phyloP scores from a whole-genome alignment of 53 echinoderm and acorn worm species.

The Stichopus horrens region DNA sequence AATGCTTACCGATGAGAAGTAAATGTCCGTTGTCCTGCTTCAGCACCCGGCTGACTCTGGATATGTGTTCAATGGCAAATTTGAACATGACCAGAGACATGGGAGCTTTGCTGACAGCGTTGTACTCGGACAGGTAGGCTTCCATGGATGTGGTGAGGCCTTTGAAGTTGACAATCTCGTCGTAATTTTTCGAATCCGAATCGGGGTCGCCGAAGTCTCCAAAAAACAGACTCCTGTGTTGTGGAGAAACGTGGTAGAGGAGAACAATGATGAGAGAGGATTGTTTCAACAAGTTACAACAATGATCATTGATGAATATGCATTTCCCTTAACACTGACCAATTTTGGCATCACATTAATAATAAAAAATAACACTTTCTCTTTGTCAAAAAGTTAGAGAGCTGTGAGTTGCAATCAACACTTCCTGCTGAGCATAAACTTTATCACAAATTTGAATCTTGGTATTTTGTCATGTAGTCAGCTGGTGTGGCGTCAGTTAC shows the following conservation, averaged over 20 bases:
- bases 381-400: too few relatives aligned
- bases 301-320: too few relatives aligned
- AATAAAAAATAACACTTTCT: too few relatives aligned
- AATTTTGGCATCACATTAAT: too few relatives aligned
- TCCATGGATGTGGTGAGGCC: slow-evolving; percentile 82
- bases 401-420: too few relatives aligned
- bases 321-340: too few relatives aligned
- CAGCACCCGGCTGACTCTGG: slow-evolving; percentile 87
- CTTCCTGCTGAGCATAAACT: too few relatives aligned
- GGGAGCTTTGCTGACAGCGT: slow-evolving; percentile 91
- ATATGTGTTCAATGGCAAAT: slow-evolving; percentile 99
- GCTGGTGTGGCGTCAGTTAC: slow-evolving; percentile 33
- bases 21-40: slow-evolving; percentile 98
- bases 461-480: too few relatives aligned
- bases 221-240: slow-evolving; percentile 90
- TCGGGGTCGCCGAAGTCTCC: slow-evolving; percentile 93
- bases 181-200: slow-evolving; percentile 75
- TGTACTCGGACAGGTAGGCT: slow-evolving; percentile 83
- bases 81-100: slow-evolving; percentile 99
- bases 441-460: too few relatives aligned
- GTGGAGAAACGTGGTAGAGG: neutral
- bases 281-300: neutral
- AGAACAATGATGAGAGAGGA: neutral
- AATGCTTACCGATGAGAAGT: slow-evolving; percentile 78
- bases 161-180: slow-evolving; percentile 91